Evolutionary conservation across 1,140 invertebrate genomes (phyloP).

Genomic region (Schlechtendalia chinensis): DNA sequence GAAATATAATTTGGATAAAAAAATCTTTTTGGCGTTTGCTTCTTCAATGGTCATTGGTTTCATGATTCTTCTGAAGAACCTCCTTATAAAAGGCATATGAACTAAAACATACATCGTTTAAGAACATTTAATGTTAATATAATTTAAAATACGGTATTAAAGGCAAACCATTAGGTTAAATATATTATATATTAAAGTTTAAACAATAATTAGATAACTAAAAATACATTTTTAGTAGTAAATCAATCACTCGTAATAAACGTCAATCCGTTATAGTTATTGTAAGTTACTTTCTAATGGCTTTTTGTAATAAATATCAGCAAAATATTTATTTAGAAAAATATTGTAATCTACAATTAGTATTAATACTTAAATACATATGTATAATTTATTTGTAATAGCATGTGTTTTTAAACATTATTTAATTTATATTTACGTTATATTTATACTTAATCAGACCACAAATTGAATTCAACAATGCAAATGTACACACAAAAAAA

Average conservation of each 20-base stretch:
- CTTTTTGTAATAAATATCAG: background rate
- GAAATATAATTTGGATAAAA: slow-evolving; percentile 9
- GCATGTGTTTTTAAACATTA: no score
- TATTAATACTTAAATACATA: background rate
- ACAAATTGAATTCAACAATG: no score
- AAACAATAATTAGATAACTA: background rate
- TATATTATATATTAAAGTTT: background rate
- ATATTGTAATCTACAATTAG: background rate
- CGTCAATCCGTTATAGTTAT: background rate
- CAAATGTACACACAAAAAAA: no score
- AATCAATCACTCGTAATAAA: no score
- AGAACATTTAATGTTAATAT: background rate
- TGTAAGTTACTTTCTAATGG: background rate
- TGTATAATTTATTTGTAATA: no score
- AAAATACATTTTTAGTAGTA: background rate
- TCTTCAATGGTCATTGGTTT: slow-evolving; percentile 28
- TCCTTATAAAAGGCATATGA: background rate
- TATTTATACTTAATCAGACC: no score
- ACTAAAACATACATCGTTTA: slow-evolving; percentile 1
- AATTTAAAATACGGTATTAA: background rate
- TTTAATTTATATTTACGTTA: no score
- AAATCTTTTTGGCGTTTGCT: slow-evolving; percentile 12
- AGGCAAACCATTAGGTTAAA: background rate
- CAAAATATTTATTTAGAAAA: background rate
- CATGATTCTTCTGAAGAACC: slow-evolving; percentile 41